Evolutionary conservation across 2,888 invertebrate species (phyloP), one percentile per base, ranked within the genome.

Genomic region (Calameuta filiformis): DNA sequence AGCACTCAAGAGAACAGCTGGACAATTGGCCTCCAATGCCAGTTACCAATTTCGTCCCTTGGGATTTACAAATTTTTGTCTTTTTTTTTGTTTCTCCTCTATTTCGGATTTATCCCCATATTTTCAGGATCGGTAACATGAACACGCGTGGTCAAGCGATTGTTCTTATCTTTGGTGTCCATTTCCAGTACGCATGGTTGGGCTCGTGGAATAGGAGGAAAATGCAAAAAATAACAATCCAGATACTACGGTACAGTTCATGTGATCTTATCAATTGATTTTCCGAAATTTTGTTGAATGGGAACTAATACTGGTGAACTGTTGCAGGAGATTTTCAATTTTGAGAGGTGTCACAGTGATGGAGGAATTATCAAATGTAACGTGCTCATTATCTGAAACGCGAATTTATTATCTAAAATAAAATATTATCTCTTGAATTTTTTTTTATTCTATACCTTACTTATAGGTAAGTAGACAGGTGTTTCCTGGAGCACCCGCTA

Each of bases 1-100:
- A 84, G 84, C 77, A 84, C 83, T 82, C 83, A 80, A 85, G 83
- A 80, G 88, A 84, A 87, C 90, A 90, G 89, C 88, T 90, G 90
- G 90, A 89, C 89, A 89, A 84, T 87, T 86, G 84, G 80, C 81
- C 56, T 77, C 69, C 37, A 35, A 33, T 74, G 35, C 75, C 40
- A 78, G 77, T 69, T 77, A 71, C 69, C 56, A 30, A 74, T 68
- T 77, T 81, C 78, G 73, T 76, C 78, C 75, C 80, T 79, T 73
- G 77, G 78, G 79, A 71, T 37, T 77, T 73, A 75, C 75, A 69
- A 35, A 76, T 56, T 76, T 76, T 75, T 73, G 77, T 77, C 73
- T 80, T 33, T 77, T 74, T 80, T 79, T 79, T 75, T 75, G 11
- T 6, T 75, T 68, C 35, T n/a, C 11, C 73, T 56, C 37, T 69